Conservation (phyloP, 2,113 vertebrate genomes). For the Pomatorhinus ruficollis region DNA sequence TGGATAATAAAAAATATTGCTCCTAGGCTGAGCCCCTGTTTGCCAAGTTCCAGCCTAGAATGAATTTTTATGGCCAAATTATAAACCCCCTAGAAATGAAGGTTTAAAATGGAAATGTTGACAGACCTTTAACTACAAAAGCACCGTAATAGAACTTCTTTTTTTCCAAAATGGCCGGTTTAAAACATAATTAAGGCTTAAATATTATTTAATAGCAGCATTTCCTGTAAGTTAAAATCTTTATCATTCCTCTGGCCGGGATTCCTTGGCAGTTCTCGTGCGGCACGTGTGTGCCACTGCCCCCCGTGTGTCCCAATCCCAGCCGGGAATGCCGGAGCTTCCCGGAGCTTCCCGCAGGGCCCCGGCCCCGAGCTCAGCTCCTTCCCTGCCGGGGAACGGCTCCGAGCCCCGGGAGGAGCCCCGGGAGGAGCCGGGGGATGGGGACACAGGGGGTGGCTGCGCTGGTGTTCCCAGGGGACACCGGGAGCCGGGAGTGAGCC, state of each 20-base stretch:
- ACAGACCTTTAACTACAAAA: conserved; percentile 71
- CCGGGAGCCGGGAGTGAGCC: background rate
- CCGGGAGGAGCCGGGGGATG: too few species aligned
- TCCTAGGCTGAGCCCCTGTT: conserved; percentile 55
- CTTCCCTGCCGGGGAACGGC: too few species aligned
- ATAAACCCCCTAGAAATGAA: conserved; percentile 67
- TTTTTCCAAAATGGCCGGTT: conserved; percentile 28
- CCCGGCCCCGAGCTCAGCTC: too few species aligned
- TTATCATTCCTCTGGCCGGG: conserved; percentile 35
- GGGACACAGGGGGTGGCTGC: background rate
- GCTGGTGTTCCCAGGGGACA: background rate
- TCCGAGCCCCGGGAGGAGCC: too few species aligned
- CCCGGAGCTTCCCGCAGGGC: too few species aligned
- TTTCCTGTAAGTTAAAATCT: conserved; percentile 58
- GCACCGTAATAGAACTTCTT: conserved; percentile 24
- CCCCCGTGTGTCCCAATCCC: background rate
- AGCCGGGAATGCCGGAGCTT: too few species aligned
- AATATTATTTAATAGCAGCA: conserved; percentile 65
- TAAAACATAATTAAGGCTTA: conserved; percentile 69
- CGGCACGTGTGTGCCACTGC: background rate
- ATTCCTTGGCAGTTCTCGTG: background rate
- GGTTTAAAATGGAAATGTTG: conserved; percentile 63
- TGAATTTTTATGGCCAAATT: conserved; percentile 71
- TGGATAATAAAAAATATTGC: conserved; percentile 72
- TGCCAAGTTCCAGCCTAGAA: conserved; percentile 66